Evolutionary conservation across 2,113 vertebrate genomes (phyloP).

Genomic region (Neofelis nebulosa): DNA sequence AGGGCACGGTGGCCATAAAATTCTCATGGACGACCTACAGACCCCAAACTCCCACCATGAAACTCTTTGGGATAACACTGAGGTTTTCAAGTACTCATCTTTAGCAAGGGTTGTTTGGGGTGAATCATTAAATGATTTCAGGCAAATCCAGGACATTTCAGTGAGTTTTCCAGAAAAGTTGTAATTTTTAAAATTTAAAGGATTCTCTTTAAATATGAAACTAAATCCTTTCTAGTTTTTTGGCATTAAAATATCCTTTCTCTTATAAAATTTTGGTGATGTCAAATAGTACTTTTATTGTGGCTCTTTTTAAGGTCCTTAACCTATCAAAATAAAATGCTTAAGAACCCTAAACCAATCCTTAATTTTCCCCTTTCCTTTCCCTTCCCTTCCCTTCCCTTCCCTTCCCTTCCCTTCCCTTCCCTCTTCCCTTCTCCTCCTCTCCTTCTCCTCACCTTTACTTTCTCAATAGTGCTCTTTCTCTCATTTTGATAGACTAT

Average conservation of each 20-base stretch:
- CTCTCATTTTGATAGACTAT: background rate
- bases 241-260: background rate
- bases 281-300: background rate
- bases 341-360: background rate
- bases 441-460: no score
- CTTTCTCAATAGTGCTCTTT: no score
- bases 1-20: background rate
- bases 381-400: background rate
- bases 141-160: background rate
- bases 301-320: background rate
- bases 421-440: no score
- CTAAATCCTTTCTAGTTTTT: background rate
- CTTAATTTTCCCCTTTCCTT: background rate
- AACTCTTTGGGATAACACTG: background rate
- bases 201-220: background rate
- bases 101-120: background rate
- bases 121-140: background rate
- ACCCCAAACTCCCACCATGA: background rate
- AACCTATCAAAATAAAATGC: background rate
- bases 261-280: background rate
- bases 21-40: background rate
- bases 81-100: background rate
- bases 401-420: no score
- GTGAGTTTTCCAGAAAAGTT: background rate
- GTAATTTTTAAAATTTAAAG: slow-evolving; percentile 6